Base-by-base conservation (phyloP, 1,140 invertebrate genomes). In the Homalodisca vitripennis region DNA sequence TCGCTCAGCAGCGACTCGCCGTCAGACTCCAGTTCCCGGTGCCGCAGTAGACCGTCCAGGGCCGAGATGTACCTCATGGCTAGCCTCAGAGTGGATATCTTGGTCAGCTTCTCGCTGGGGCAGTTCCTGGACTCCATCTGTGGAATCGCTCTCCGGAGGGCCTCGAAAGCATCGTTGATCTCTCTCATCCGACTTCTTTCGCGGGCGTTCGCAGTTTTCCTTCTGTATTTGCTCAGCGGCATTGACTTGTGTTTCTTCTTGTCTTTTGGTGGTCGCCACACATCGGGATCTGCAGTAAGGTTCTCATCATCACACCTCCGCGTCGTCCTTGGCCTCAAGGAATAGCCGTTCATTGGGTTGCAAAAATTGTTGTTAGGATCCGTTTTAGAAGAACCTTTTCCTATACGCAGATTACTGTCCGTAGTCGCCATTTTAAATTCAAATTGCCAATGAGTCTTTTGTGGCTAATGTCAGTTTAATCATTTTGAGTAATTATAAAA, bases 31-130 rank as follows among this genome's bases (percentile, higher is more conserved):
- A 41, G 34, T 10, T 41, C 34, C 17, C 17, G 34, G 17, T 41
- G 6, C 6, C 17, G 34, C 34, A 41, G 34, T 10, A 41, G 34
- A 41, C 17, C 79, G 22, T 75, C 81, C 17, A 89, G 77, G 12
- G 87, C 88, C 20, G 87, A 82, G 67, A 96, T 96, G 78, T 96
- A 97, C 75, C 91, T 89, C 86, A 95, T 92, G 2, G 93, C 92
- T 60, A 94, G 79, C 13, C 91, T 79, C n/a, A 95, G 80, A 1
- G 92, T 94, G 6, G 92, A 92, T 72, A 95, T 94, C 83, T 95
- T 95, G 31, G 93, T 95, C 63, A 93, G 79, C 80, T 94, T 94
- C 76, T 92, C 88, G n/a, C 62, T 60, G 24, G 34, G 60, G n/a
- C 46, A 34, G 17, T 41, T 51, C 1, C 32, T 24, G 2, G 68